phyloP scores from a whole-genome alignment of 1,140 invertebrate species.

The Bombus impatiens region DNA sequence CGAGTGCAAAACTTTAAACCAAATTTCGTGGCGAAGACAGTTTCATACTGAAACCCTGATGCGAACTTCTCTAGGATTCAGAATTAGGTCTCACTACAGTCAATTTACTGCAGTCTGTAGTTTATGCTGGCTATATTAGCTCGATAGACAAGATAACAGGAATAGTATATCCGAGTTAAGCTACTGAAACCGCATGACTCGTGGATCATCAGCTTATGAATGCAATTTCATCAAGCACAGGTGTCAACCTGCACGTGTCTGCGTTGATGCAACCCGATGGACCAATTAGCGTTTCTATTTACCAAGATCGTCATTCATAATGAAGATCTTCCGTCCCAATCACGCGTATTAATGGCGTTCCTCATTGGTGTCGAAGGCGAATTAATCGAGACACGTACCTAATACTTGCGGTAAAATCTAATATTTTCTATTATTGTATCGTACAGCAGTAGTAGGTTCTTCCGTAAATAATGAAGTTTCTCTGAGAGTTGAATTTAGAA shows the following conservation, averaged over 20 bases:
- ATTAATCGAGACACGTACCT: not conserved
- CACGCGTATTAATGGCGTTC: not conserved
- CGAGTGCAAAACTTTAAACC: slow-evolving; percentile 3
- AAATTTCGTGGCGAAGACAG: slow-evolving; percentile 18
- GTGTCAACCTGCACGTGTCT: slow-evolving; percentile 11
- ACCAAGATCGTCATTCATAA: not conserved
- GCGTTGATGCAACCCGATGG: not conserved
- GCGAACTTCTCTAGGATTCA: slow-evolving; percentile 7
- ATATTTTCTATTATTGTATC: not conserved
- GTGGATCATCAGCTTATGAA: slow-evolving; percentile 32
- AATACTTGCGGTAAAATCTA: not conserved
- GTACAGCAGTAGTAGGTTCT: not conserved
- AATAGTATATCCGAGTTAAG: slow-evolving; percentile 32
- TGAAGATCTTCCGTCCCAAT: slow-evolving; percentile 12
- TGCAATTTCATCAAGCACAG: slow-evolving; percentile 6
- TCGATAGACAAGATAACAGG: slow-evolving; percentile 32
- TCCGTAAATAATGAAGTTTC: too few relatives aligned
- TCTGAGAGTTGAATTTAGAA: not conserved
- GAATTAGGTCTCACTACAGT: slow-evolving; percentile 16
- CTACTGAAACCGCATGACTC: slow-evolving; percentile 24
- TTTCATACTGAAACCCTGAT: not conserved
- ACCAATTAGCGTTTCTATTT: slow-evolving; percentile 27
- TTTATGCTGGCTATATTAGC: not conserved
- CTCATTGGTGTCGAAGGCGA: not conserved
- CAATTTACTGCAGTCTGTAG: slow-evolving; percentile 1